phyloP scores from a whole-genome alignment of 2,888 invertebrate species.

The Drosophila subquinaria region DNA sequence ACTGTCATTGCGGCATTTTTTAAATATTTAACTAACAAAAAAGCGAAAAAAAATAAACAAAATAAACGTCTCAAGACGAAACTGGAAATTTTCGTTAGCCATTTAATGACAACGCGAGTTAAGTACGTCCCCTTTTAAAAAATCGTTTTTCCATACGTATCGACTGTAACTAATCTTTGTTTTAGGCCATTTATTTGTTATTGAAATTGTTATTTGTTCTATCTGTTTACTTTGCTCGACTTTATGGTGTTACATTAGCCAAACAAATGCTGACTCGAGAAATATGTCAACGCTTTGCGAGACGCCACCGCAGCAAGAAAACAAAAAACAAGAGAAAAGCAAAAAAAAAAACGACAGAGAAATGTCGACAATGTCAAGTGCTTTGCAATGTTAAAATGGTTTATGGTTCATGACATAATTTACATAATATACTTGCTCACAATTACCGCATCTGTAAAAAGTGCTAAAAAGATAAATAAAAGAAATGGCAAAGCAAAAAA shows the following conservation, averaged over 20 bases:
- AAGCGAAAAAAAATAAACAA: constrained; percentile 19
- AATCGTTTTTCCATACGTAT: constrained; percentile 40
- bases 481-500: constrained; percentile 1
- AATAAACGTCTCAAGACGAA: constrained; percentile 34
- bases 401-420: constrained; percentile 23
- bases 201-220: constrained; percentile 24
- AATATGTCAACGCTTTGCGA: constrained; percentile 27
- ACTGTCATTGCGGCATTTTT: constrained; percentile 65
- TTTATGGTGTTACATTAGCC: constrained; percentile 51
- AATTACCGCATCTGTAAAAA: constrained; percentile 29
- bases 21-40: constrained; percentile 59
- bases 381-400: constrained; percentile 17
- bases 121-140: constrained; percentile 30
- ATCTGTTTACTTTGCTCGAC: constrained; percentile 40
- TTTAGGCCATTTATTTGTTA: constrained; percentile 32
- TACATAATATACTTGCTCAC: constrained; percentile 16
- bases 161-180: constrained; percentile 33
- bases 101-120: constrained; percentile 33
- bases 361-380: constrained; percentile 55
- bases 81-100: constrained; percentile 50
- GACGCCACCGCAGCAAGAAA: constrained; percentile 35
- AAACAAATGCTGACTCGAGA: constrained; percentile 50
- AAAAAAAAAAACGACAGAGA: background rate
- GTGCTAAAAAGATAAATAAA: constrained; percentile 12
- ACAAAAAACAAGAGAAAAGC: constrained; percentile 1